phyloP scores from a whole-genome alignment of 2,888 invertebrate genomes.

The Tridacna gigas region DNA sequence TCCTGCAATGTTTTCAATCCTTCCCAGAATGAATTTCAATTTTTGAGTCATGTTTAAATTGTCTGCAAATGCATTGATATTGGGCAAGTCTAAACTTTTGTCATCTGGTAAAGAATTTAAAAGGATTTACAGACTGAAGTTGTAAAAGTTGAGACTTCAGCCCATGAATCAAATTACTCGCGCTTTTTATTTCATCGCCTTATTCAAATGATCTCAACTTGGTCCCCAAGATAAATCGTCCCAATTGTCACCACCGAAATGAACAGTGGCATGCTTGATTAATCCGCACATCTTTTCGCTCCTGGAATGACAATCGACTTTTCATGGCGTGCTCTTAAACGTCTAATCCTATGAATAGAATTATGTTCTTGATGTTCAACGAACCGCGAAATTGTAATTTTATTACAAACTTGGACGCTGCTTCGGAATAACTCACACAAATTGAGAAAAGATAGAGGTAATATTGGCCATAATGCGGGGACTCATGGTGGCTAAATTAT shows the following conservation, averaged over 20 bases:
- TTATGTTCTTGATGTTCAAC: slow-evolving; percentile 52
- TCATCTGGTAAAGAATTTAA: neutral
- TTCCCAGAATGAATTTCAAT: no score
- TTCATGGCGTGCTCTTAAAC: slow-evolving; percentile 50
- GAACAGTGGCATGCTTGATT: slow-evolving; percentile 56
- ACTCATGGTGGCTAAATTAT: slow-evolving; percentile 27
- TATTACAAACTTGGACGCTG: slow-evolving; percentile 65
- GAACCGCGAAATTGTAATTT: slow-evolving; percentile 64
- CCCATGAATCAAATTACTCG: slow-evolving; percentile 1
- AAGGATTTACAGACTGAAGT: neutral
- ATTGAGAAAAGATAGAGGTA: slow-evolving; percentile 65
- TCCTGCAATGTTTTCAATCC: no score
- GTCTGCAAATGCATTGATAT: no score
- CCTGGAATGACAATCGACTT: slow-evolving; percentile 55
- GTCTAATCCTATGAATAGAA: slow-evolving; percentile 60
- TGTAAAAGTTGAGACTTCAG: neutral
- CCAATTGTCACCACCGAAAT: slow-evolving; percentile 19
- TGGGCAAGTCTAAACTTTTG: neutral
- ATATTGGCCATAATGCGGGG: slow-evolving; percentile 54
- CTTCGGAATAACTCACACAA: slow-evolving; percentile 60
- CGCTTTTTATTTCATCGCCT: slow-evolving; percentile 19
- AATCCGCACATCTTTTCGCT: slow-evolving; percentile 49
- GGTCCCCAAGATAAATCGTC: slow-evolving; percentile 21
- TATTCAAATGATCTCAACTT: slow-evolving; percentile 32
- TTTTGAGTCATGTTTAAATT: no score